A percentile compares a stretch with the other conserved stretches of the same genome.
phyloP scores from a whole-genome alignment of 2,113 vertebrate genomes.

The Gymnogyps californianus region DNA sequence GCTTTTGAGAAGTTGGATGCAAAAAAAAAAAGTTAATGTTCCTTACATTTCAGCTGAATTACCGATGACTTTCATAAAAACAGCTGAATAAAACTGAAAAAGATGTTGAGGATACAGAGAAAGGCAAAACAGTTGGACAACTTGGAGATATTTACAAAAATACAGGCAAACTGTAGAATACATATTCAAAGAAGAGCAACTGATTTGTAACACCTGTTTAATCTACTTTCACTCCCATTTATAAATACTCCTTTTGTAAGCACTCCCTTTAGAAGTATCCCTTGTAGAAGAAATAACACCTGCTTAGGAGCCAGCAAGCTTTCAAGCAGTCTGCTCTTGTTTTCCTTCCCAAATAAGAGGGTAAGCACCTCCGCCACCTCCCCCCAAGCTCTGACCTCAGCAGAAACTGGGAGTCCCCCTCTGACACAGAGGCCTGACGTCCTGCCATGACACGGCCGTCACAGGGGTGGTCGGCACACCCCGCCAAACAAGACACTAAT shows the following conservation, averaged over 20 bases:
- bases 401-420: background rate
- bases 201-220: background rate
- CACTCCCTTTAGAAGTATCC: background rate
- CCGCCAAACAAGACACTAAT: too few species aligned
- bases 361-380: background rate
- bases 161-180: background rate
- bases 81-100: background rate
- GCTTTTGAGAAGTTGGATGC: background rate
- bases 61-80: background rate
- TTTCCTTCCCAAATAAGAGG: background rate
- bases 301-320: background rate
- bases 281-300: background rate
- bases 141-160: background rate
- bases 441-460: fast-evolving
- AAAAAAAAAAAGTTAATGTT: background rate
- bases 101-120: background rate
- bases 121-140: background rate
- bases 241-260: background rate
- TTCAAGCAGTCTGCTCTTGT: background rate
- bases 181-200: background rate
- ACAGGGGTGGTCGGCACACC: fast-evolving
- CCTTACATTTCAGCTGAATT: background rate
- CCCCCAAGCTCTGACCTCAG: background rate
- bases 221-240: background rate
- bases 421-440: fast-evolving